A percentile compares a stretch with the other conserved stretches of the same genome.
Evolutionary conservation across 2,113 vertebrate genomes (phyloP).

Genomic region (Paradoxurus hermaphroditus): DNA sequence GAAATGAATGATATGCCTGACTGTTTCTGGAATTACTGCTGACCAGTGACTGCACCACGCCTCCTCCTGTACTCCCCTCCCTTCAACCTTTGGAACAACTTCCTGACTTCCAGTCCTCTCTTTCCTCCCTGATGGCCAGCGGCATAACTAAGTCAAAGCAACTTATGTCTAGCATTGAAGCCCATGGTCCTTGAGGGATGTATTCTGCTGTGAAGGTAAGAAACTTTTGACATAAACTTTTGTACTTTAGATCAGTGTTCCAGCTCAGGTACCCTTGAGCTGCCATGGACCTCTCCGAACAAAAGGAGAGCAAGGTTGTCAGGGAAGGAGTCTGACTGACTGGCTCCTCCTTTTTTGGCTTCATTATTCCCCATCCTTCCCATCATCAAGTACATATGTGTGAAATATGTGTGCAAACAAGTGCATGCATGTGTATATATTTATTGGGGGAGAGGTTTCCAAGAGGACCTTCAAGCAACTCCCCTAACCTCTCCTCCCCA

Average conservation of each 20-base stretch:
- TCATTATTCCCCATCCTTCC: background rate
- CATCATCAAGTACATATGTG: background rate
- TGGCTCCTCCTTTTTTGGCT: background rate
- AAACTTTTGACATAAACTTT: background rate
- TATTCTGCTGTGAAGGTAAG: background rate
- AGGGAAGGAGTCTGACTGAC: fast-evolving
- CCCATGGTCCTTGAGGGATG: background rate
- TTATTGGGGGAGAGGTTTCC: background rate
- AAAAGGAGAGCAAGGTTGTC: background rate
- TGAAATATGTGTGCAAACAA: background rate
- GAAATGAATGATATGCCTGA: background rate
- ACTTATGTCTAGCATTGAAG: background rate
- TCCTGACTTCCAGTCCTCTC: background rate
- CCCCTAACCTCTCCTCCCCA: background rate
- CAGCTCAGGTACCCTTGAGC: background rate
- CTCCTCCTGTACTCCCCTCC: background rate
- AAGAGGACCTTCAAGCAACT: background rate
- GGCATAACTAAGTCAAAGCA: background rate
- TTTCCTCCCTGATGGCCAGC: background rate
- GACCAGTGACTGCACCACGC: background rate
- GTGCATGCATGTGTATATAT: background rate
- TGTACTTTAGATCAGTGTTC: background rate
- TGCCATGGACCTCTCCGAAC: background rate
- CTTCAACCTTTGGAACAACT: background rate
- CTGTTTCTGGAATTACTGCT: background rate